Base-by-base conservation (phyloP, 2,113 vertebrate genomes). In the Accipiter virgatus region DNA sequence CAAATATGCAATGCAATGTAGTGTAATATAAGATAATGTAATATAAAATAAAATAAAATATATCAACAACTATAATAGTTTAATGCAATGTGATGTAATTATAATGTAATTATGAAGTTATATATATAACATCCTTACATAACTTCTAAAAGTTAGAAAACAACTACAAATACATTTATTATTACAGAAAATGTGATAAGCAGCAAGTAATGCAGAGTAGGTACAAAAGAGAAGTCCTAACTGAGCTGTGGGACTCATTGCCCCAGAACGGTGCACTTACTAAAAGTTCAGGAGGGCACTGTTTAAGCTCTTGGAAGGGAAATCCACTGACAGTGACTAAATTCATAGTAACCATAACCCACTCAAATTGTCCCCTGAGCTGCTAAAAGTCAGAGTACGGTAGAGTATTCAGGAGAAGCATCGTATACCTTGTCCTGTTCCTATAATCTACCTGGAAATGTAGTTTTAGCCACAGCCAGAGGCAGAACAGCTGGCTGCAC, bases 301-400 rank as follows among this genome's bases (percentile, higher is more conserved):
- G 13, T 16, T 85, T 26, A 65, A 68, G 34, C 4, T 56, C 48
- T 36, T 22, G 26, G 31, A 83, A 77, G 47, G 10, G 23, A 94
- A 92, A 77, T 68, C 18, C 17, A 38, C 47, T 21, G 40, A 38
- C 15, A 65, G 16, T 43, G 65, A 45, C 66, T 47, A 72, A 82
- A 77, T 79, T 68, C 34, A 43, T 26, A 27, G 13, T 42, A 38
- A 55, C 11, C 43, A 11, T 42, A 77, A 36, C 4, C 23, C 26
- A 32, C 19, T 52, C 14, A 81, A 29, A 65, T 77, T 83, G 13
- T 81, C 13, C 7, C 5, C 12, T 0, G 0, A 36, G 25, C 21
- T 80, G 20, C 42, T 67, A 40, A 29, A 77, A 56, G 32, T 61
- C 40, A 63, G 26, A 80, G n/a, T 6, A 5, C 77, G 10, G 1